These are phyloP conservation scores for Diarsia brunnea DNA, from an alignment of 2,888 invertebrate species.

Conservation along the genomic window DNA sequence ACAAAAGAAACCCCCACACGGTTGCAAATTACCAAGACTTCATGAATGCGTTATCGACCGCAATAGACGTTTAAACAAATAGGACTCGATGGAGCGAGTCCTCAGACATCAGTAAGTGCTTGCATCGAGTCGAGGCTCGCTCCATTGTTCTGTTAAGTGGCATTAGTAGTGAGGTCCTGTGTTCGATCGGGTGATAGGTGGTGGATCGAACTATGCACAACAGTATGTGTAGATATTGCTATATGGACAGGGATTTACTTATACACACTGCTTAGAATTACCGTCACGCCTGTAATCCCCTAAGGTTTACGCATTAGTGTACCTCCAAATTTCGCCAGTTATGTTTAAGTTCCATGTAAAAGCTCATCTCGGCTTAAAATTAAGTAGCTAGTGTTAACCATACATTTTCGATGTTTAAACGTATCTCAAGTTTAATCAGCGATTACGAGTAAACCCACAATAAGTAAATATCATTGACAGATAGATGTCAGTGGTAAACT, in stretches of 20 bases:
- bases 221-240: background rate
- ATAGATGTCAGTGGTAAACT: background rate
- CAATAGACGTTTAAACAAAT: conserved; percentile 33
- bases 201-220: conserved; percentile 9
- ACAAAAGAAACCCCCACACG: background rate
- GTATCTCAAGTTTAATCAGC: background rate
- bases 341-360: background rate
- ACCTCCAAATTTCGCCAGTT: background rate
- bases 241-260: background rate
- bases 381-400: background rate
- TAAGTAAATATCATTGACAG: background rate
- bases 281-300: background rate
- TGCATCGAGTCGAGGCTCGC: conserved; percentile 7
- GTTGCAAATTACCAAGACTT: background rate
- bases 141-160: conserved; percentile 46
- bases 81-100: conserved; percentile 15
- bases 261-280: background rate
- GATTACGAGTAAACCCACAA: background rate
- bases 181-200: background rate
- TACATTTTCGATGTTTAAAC: background rate
- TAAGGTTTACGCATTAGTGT: background rate
- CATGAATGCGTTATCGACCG: conserved; percentile 25
- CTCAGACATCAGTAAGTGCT: conserved; percentile 34
- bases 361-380: background rate
- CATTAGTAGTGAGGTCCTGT: conserved; percentile 22